These are phyloP conservation scores for Avahi laniger DNA, from an alignment of 2,797 vertebrate species.

Conservation along the genomic window DNA sequence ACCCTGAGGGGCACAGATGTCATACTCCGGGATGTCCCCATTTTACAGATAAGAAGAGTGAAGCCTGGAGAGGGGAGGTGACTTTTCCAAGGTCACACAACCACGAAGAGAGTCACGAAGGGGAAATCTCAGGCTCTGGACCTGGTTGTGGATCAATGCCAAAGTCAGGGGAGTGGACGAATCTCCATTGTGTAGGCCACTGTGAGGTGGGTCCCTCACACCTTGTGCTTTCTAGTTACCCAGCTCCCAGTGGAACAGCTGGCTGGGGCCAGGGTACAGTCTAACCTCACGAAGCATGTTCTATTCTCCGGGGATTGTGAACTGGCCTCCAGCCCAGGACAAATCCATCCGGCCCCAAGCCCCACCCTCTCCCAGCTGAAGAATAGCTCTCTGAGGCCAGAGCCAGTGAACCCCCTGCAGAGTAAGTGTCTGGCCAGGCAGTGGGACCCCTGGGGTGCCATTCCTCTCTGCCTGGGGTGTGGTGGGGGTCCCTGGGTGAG, in stretches of 20 bases:
- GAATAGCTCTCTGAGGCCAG: not conserved
- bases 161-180: rapidly evolving
- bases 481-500: not conserved
- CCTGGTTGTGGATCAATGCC: not conserved
- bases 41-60: not conserved
- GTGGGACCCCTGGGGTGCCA: not conserved
- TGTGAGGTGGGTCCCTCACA: not conserved
- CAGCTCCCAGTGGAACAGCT: not conserved
- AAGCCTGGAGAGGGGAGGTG: not conserved
- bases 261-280: not conserved
- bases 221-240: not conserved
- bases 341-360: not conserved
- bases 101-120: not conserved
- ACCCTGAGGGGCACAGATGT: not conserved
- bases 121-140: not conserved
- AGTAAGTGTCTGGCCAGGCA: not conserved
- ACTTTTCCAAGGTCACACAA: not conserved
- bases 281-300: not conserved
- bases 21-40: not conserved
- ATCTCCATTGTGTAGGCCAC: not conserved
- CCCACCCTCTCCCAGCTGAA: constrained; percentile 8
- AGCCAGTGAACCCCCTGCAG: not conserved
- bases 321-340: constrained; percentile 37
- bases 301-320: constrained; percentile 42
- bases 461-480: not conserved